Percentiles rank a stretch among this genome's conserved stretches.
These are phyloP conservation scores for Centroberyx gerrardi DNA, from an alignment of 2,797 vertebrate species.

Conservation along the genomic window DNA sequence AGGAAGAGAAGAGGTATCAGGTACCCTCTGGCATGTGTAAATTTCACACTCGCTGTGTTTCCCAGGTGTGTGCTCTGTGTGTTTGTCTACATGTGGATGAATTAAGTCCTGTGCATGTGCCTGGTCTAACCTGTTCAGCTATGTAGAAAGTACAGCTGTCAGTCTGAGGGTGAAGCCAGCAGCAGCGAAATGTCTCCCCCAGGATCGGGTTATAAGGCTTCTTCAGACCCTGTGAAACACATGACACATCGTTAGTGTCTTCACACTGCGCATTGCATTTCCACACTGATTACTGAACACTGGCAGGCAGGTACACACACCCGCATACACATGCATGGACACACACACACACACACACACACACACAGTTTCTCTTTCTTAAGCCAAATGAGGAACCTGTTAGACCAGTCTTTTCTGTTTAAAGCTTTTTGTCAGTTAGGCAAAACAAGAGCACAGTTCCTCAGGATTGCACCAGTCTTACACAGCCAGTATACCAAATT, in stretches of 20 bases:
- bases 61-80: not conserved
- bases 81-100: not conserved
- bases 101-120: not conserved
- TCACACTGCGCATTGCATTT: not conserved
- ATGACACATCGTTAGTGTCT: slow-evolving; percentile 5
- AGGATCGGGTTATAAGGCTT: slow-evolving; percentile 98
- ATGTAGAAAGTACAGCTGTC: slow-evolving; percentile 97
- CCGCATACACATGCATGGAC: too few relatives aligned
- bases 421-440: not conserved
- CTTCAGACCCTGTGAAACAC: slow-evolving; percentile 91
- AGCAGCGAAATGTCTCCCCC: slow-evolving; percentile 97
- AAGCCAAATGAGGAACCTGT: not conserved
- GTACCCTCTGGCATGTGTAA: not conserved
- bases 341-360: not conserved
- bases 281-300: slow-evolving; percentile 5
- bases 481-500: not conserved
- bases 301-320: not conserved
- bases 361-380: not conserved
- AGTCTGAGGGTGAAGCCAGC: slow-evolving; percentile 95
- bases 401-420: not conserved
- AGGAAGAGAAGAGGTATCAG: slow-evolving; percentile 8
- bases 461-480: not conserved
- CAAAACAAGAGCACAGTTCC: not conserved
- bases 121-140: slow-evolving; percentile 91
- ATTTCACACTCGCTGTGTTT: slow-evolving; percentile 34